phyloP scores from a whole-genome alignment of 2,797 vertebrate genomes.

The Prionace glauca region DNA sequence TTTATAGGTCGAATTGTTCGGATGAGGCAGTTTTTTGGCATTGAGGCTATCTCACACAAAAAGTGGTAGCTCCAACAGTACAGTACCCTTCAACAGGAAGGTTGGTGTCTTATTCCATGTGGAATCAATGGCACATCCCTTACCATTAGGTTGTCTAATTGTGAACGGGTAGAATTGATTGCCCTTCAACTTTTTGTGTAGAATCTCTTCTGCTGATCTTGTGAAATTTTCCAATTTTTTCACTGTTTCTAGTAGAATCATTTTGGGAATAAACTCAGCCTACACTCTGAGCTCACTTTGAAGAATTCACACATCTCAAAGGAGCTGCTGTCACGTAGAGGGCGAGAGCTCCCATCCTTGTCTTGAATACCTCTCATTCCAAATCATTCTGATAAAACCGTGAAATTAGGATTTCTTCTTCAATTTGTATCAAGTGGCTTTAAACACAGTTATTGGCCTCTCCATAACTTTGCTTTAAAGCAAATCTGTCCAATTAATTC shows the following conservation, averaged over 20 bases:
- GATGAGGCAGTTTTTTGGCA: no score
- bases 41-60: background rate
- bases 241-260: no score
- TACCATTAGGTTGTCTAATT: constrained; percentile 10
- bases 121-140: background rate
- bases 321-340: background rate
- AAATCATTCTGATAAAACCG: background rate
- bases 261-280: background rate
- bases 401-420: background rate
- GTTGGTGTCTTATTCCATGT: background rate
- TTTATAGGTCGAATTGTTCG: no score
- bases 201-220: background rate
- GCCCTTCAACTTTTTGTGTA: background rate
- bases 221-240: background rate
- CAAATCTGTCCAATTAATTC: background rate
- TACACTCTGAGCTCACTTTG: background rate
- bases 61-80: background rate
- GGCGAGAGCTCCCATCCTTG: background rate
- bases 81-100: background rate
- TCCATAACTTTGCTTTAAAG: background rate
- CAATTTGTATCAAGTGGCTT: background rate
- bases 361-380: background rate
- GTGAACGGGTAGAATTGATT: background rate
- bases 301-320: background rate
- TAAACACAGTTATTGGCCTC: background rate